phyloP scores from a whole-genome alignment of 1,140 invertebrate species.

The Penaeus japonicus region DNA sequence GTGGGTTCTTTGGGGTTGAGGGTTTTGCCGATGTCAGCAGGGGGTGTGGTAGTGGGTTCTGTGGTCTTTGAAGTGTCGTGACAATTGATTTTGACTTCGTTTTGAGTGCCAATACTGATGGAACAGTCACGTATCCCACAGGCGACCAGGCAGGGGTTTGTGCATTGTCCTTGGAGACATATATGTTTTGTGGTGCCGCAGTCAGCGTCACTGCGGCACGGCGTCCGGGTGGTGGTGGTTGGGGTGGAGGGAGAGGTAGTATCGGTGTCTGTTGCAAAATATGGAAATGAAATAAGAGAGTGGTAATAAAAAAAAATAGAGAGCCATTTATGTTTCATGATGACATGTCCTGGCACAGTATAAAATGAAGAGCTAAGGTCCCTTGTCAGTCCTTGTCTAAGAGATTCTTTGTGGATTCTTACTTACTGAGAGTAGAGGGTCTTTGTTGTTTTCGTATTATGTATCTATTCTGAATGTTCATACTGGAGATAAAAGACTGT shows the following conservation, averaged over 20 bases:
- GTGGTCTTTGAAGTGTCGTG: slow-evolving; percentile 25
- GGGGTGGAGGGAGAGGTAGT: slow-evolving; percentile 37
- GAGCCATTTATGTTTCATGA: slow-evolving; percentile 17
- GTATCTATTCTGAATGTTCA: slow-evolving; percentile 20
- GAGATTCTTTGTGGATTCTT: too few relatives aligned
- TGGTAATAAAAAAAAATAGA: slow-evolving; percentile 18
- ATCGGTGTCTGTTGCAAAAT: slow-evolving; percentile 55
- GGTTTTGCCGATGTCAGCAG: slow-evolving; percentile 29
- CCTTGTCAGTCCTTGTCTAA: slow-evolving; percentile 28
- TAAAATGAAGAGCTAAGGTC: slow-evolving; percentile 46
- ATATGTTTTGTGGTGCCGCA: slow-evolving; percentile 60
- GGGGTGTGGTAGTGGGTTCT: slow-evolving; percentile 42
- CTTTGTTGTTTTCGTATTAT: slow-evolving; percentile 42
- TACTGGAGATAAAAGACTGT: neutral
- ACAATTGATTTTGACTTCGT: slow-evolving; percentile 43
- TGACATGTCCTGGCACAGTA: slow-evolving; percentile 31
- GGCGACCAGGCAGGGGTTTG: slow-evolving; percentile 61
- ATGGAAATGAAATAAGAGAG: slow-evolving; percentile 27
- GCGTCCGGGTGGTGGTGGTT: slow-evolving; percentile 32
- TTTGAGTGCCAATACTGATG: slow-evolving; percentile 13
- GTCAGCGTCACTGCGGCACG: slow-evolving; percentile 60
- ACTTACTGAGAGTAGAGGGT: neutral
- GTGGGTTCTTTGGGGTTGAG: slow-evolving; percentile 30
- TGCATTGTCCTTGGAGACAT: slow-evolving; percentile 61
- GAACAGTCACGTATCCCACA: slow-evolving; percentile 57